phyloP scores from a whole-genome alignment of 2,113 vertebrate genomes.

The Canis aureus region DNA sequence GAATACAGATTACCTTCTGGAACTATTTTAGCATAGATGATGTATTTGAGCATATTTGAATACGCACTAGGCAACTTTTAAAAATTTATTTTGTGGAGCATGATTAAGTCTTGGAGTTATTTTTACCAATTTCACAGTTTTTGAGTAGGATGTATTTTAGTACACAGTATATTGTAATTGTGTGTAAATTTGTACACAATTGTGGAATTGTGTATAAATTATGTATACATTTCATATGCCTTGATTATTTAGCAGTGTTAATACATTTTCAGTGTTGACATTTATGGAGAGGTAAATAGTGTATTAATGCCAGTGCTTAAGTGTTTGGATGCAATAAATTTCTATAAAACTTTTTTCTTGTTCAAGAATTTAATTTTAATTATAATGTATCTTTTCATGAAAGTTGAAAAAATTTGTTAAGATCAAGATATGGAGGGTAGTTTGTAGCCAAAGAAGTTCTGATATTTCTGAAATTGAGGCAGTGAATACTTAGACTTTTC shows the following conservation, averaged over 20 bases:
- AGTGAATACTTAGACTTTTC: slow-evolving; percentile 34
- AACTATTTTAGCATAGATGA: slow-evolving; percentile 74
- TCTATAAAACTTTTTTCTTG: slow-evolving; percentile 89
- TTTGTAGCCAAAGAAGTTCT: slow-evolving; percentile 51
- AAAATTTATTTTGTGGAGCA: slow-evolving; percentile 68
- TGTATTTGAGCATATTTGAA: slow-evolving; percentile 81
- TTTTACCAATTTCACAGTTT: slow-evolving; percentile 83
- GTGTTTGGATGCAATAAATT: slow-evolving; percentile 89
- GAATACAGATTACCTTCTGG: slow-evolving; percentile 43
- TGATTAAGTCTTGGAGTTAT: slow-evolving; percentile 81
- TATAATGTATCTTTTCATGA: slow-evolving; percentile 74
- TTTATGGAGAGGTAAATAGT: slow-evolving; percentile 87
- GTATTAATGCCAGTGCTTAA: slow-evolving; percentile 88
- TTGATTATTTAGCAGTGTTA: slow-evolving; percentile 85
- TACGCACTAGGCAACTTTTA: slow-evolving; percentile 76
- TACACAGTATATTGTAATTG: slow-evolving; percentile 85
- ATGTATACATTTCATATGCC: slow-evolving; percentile 79
- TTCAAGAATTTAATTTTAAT: slow-evolving; percentile 90
- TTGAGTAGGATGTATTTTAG: slow-evolving; percentile 81
- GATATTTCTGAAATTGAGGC: slow-evolving; percentile 29
- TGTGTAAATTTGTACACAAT: slow-evolving; percentile 88
- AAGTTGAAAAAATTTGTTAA: slow-evolving; percentile 36
- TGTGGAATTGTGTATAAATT: slow-evolving; percentile 86
- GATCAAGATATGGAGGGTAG: background rate
- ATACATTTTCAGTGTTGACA: slow-evolving; percentile 86